Evolutionary conservation across 2,797 vertebrate species (phyloP).

Genomic region (Xiphorhynchus erythropygius): DNA sequence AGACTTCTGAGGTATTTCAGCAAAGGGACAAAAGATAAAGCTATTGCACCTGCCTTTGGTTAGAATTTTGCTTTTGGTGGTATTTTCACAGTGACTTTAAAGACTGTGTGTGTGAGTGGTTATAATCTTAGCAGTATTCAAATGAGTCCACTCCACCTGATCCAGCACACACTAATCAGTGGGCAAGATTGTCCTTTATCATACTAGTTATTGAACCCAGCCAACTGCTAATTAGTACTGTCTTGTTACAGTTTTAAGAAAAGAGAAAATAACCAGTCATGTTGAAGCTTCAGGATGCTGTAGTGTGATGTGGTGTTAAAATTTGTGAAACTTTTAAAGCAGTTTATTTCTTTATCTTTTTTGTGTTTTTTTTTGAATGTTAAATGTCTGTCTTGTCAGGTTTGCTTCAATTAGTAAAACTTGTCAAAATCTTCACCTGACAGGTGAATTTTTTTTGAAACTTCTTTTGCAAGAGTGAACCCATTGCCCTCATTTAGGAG

Average conservation of each 20-base stretch:
- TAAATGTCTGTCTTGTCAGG: background rate
- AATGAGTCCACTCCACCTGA: background rate
- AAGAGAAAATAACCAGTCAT: background rate
- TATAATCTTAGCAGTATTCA: background rate
- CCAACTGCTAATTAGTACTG: background rate
- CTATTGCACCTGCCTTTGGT: background rate
- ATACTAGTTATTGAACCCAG: background rate
- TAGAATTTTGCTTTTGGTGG: background rate
- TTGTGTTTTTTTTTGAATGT: background rate
- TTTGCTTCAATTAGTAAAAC: background rate
- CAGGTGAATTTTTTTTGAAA: background rate
- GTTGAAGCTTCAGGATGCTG: background rate
- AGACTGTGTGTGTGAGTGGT: background rate
- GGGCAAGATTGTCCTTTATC: background rate
- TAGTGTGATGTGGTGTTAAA: background rate
- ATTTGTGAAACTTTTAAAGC: background rate
- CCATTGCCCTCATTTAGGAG: background rate
- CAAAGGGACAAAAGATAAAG: background rate
- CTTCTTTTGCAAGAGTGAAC: background rate
- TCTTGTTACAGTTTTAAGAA: background rate
- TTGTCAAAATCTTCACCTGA: background rate
- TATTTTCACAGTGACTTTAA: background rate
- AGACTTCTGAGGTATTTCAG: background rate
- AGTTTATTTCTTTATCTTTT: background rate
- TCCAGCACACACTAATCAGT: background rate